Evolutionary conservation across 2,113 vertebrate species (phyloP).

Genomic region (Psettodes erumei): DNA sequence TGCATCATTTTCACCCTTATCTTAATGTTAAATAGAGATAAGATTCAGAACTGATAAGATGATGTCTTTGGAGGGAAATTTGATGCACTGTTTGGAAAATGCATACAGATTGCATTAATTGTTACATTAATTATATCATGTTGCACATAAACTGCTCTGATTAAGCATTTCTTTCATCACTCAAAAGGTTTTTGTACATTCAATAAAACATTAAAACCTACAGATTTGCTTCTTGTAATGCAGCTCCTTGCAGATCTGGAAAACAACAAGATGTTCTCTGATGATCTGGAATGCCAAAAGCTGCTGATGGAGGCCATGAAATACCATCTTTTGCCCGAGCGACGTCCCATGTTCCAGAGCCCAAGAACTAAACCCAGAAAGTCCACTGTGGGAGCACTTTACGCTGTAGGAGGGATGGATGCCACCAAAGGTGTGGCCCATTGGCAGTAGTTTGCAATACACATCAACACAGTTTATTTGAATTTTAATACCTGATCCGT

Average conservation of each 20-base stretch:
- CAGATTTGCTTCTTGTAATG: constrained; percentile 28
- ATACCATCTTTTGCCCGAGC: constrained; percentile 95
- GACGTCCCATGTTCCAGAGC: constrained; percentile 94
- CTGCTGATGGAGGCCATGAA: constrained; percentile 99
- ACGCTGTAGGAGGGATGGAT: constrained; percentile 97
- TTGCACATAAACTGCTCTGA: no score
- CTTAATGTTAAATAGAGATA: no score
- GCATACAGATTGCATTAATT: no score
- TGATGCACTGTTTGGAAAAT: no score
- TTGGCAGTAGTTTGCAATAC: neutral
- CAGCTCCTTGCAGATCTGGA: constrained; percentile 96
- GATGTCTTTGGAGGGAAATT: no score
- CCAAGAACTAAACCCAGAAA: constrained; percentile 97
- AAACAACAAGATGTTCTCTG: constrained; percentile 94
- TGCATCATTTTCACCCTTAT: no score
- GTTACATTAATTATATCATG: no score
- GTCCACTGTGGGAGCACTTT: constrained; percentile 95
- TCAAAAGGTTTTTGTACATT: no score
- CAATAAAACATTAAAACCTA: neutral
- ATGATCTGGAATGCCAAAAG: constrained; percentile 95
- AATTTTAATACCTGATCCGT: neutral
- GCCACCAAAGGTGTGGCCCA: constrained; percentile 88
- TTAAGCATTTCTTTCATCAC: no score
- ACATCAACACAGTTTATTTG: neutral
- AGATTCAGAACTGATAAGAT: no score